phyloP scores from a whole-genome alignment of 2,113 vertebrate species.

The Vulpes ferrilata region DNA sequence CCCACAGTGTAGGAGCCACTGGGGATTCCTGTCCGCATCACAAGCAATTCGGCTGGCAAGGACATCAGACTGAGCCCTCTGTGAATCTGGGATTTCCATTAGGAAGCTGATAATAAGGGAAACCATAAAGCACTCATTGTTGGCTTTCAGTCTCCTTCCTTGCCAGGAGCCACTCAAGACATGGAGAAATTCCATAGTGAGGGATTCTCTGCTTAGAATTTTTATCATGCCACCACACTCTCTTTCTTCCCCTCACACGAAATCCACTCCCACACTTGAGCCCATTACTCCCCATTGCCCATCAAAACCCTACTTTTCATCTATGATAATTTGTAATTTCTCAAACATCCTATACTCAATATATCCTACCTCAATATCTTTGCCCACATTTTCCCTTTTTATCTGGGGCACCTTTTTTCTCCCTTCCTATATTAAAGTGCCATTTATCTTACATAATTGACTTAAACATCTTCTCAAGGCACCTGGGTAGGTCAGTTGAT shows the following conservation, averaged over 20 bases:
- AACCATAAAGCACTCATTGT: neutral
- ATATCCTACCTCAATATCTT: neutral
- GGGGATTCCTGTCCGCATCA: neutral
- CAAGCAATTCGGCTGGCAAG: neutral
- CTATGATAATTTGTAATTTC: neutral
- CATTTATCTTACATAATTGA: neutral
- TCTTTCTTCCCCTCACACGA: neutral
- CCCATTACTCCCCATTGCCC: neutral
- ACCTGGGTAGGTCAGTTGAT: too few relatives aligned
- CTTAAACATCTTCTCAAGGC: neutral
- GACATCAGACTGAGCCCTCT: neutral
- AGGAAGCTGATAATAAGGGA: neutral
- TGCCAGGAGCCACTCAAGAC: neutral
- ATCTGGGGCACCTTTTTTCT: neutral
- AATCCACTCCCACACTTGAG: neutral
- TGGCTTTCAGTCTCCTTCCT: slow-evolving; percentile 4
- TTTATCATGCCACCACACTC: neutral
- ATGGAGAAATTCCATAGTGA: neutral
- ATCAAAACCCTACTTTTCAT: neutral
- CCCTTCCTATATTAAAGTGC: neutral
- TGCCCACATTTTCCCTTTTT: neutral
- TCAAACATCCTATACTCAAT: neutral
- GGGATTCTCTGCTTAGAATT: neutral
- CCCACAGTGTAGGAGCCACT: neutral
- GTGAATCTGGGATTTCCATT: neutral